Conservation (phyloP, 2,113 vertebrate species). For the Myodes glareolus region DNA sequence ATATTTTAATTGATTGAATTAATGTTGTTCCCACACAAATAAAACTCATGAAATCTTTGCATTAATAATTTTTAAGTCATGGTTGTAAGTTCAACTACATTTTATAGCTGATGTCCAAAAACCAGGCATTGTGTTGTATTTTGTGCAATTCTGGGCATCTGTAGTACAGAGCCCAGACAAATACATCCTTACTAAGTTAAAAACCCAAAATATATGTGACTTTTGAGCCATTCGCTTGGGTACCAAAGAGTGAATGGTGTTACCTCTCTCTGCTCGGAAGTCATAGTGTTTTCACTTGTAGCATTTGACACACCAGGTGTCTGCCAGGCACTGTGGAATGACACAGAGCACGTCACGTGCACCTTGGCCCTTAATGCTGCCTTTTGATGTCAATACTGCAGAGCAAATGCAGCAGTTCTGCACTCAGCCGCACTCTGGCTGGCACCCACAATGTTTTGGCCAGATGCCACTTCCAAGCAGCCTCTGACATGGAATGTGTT, state of each 20-base stretch:
- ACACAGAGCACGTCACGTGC: not conserved
- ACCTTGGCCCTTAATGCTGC: not conserved
- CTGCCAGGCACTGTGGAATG: conserved; percentile 37
- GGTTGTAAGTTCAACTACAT: not conserved
- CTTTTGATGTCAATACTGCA: not conserved
- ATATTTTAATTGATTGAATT: conserved; percentile 5
- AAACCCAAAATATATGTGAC: conserved; percentile 20
- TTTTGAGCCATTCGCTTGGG: not conserved
- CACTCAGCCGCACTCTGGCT: conserved; percentile 43
- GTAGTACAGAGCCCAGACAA: not conserved
- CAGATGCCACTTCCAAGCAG: not conserved
- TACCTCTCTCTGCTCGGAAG: not conserved
- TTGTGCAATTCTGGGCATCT: not conserved
- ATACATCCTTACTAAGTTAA: conserved; percentile 8
- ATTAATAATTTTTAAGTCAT: not conserved
- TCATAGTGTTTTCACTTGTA: not conserved
- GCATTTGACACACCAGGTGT: not conserved
- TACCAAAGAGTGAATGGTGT: not conserved
- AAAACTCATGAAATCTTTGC: conserved; percentile 10
- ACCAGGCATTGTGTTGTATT: not conserved
- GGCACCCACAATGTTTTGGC: conserved; percentile 45
- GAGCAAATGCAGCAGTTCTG: conserved; percentile 60
- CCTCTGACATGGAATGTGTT: not conserved
- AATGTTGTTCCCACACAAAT: not conserved
- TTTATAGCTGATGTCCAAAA: not conserved